These are phyloP conservation scores for Ctenochaetus hawaiiensis DNA, from an alignment of 2,797 vertebrate genomes.

Conservation along the genomic window DNA sequence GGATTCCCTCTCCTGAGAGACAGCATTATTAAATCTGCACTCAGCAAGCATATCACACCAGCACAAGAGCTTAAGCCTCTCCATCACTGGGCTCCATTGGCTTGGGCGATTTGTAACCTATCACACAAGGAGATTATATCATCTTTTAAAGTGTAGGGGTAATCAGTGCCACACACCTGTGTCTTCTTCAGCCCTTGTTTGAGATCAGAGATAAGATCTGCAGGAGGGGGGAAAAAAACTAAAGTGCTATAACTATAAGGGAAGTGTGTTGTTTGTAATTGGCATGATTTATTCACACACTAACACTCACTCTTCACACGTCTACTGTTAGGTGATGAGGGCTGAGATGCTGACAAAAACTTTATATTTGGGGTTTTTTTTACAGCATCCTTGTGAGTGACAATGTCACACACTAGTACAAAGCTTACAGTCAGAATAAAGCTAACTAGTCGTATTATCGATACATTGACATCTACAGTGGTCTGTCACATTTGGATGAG, in stretches of 20 bases:
- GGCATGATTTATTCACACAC: constrained; percentile 67
- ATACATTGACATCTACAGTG: constrained; percentile 21
- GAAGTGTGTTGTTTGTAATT: constrained; percentile 73
- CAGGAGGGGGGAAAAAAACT: constrained; percentile 13
- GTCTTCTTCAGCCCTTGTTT: constrained; percentile 81
- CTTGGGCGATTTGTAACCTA: constrained; percentile 90
- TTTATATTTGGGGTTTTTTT: constrained; percentile 29
- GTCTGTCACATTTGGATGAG: constrained; percentile 21
- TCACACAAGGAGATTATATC: constrained; percentile 92
- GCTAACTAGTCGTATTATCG: constrained; percentile 15
- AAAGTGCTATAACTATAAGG: constrained; percentile 67
- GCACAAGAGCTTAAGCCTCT: constrained; percentile 80
- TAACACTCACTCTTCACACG: constrained; percentile 67
- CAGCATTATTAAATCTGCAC: constrained; percentile 87
- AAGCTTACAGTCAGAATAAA: constrained; percentile 14
- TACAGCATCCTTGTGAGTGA: constrained; percentile 35
- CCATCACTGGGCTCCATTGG: constrained; percentile 75
- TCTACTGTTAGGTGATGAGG: constrained; percentile 58
- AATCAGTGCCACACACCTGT: constrained; percentile 94
- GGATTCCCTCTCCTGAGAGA: constrained; percentile 94
- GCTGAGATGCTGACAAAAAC: constrained; percentile 56
- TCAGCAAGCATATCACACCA: constrained; percentile 80
- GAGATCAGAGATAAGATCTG: constrained; percentile 66
- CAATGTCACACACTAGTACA: constrained; percentile 15
- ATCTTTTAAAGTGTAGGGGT: constrained; percentile 89